Evolutionary conservation across 1,140 invertebrate genomes (phyloP).

Genomic region (Drosophila arawakana): DNA sequence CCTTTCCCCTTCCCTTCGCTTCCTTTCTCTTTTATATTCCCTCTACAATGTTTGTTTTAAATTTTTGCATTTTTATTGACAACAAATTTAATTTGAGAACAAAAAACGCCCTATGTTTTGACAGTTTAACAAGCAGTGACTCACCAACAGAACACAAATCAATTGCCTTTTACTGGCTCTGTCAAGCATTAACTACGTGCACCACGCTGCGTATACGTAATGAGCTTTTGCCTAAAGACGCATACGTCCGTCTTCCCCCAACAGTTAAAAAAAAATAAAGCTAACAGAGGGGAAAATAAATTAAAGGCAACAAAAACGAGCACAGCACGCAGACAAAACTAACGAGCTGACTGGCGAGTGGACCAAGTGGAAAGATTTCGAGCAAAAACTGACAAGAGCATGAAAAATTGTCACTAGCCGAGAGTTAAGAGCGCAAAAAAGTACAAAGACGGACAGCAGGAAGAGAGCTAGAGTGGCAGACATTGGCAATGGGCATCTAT

Average conservation of each 20-base stretch:
- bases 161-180: constrained; percentile 54
- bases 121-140: constrained; percentile 43
- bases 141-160: constrained; percentile 51
- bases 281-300: constrained; percentile 16
- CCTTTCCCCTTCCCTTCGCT: not conserved
- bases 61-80: constrained; percentile 48
- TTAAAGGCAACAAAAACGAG: constrained; percentile 59
- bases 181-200: constrained; percentile 71
- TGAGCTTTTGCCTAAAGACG: constrained; percentile 60
- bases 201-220: constrained; percentile 76
- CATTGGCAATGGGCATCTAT: constrained; percentile 16
- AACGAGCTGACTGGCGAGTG: constrained; percentile 60
- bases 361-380: constrained; percentile 20
- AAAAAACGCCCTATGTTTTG: constrained; percentile 18
- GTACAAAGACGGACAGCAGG: not conserved
- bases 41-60: constrained; percentile 19
- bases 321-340: constrained; percentile 57
- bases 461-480: not conserved
- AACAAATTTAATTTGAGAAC: constrained; percentile 73
- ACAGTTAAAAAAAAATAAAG: not conserved
- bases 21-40: not conserved
- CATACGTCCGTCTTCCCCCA: constrained; percentile 10
- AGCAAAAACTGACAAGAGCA: constrained; percentile 78
- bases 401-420: constrained; percentile 80
- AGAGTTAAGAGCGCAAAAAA: constrained; percentile 50